phyloP scores from a whole-genome alignment of 1,140 invertebrate species.

The Bombyx mandarina region DNA sequence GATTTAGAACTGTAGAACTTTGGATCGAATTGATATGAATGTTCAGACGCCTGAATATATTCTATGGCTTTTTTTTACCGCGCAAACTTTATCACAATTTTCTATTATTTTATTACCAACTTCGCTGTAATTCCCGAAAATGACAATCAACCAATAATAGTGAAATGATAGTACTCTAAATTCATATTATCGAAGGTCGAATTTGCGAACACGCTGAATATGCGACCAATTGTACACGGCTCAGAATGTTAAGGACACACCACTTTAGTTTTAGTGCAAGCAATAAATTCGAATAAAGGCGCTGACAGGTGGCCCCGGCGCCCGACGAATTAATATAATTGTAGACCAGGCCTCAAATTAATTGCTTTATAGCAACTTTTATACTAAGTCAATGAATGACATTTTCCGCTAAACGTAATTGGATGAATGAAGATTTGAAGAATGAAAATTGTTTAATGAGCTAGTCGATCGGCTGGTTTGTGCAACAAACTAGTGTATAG shows the following conservation, averaged over 20 bases:
- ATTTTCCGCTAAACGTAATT: background rate
- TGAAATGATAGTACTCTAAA: background rate
- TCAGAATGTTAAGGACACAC: slow-evolving; percentile 20
- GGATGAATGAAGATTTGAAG: slow-evolving; percentile 1
- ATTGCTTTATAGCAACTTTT: background rate
- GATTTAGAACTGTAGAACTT: no score
- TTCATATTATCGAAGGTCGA: background rate
- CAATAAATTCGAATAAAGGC: slow-evolving; percentile 40
- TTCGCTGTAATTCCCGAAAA: no score
- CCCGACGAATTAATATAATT: slow-evolving; percentile 11
- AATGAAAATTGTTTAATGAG: slow-evolving; percentile 1
- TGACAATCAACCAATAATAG: no score
- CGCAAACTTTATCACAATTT: no score
- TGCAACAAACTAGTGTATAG: background rate
- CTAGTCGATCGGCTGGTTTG: background rate
- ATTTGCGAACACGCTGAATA: background rate
- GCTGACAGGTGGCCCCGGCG: slow-evolving; percentile 19
- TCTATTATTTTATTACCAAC: no score
- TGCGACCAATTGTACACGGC: background rate
- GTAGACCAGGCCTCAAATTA: background rate
- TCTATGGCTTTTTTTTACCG: no score
- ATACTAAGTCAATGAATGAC: background rate
- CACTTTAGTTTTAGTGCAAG: slow-evolving; percentile 23
- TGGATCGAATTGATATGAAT: no score
- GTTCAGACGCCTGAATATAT: no score